phyloP scores from a whole-genome alignment of 2,888 invertebrate genomes.

The Gortyna flavago region DNA sequence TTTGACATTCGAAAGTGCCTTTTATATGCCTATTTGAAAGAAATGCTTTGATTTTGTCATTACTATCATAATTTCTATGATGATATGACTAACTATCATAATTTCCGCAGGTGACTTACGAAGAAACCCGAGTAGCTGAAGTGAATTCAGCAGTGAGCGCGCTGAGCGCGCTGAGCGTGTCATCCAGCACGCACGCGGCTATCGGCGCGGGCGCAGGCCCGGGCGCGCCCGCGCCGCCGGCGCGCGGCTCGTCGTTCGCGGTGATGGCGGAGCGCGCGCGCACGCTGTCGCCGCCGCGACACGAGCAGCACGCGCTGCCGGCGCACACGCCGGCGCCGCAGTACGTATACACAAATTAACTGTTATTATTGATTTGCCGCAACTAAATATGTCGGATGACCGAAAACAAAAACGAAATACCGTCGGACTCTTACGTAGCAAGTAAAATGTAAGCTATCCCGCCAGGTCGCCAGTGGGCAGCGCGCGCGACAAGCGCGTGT shows the following conservation, averaged over 20 bases:
- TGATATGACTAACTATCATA: background rate
- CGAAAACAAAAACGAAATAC: background rate
- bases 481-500: constrained; percentile 92
- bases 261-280: constrained; percentile 92
- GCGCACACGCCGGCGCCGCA: constrained; percentile 74
- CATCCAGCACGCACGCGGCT: constrained; percentile 91
- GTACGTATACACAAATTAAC: constrained; percentile 61
- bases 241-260: constrained; percentile 96
- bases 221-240: constrained; percentile 93
- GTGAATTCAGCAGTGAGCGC: constrained; percentile 63
- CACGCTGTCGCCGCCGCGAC: constrained; percentile 77
- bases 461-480: constrained; percentile 78
- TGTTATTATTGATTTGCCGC: background rate
- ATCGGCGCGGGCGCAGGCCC: constrained; percentile 82
- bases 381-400: background rate
- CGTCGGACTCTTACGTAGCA: background rate
- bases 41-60: too few relatives aligned
- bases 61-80: too few relatives aligned
- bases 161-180: constrained; percentile 63
- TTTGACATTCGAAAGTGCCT: too few relatives aligned
- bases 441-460: background rate
- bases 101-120: constrained; percentile 58
- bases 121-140: constrained; percentile 73
- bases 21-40: too few relatives aligned
- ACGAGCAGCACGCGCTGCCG: constrained; percentile 47